Base-by-base conservation (phyloP, 2,797 vertebrate species). In the Australoheros facetus region DNA sequence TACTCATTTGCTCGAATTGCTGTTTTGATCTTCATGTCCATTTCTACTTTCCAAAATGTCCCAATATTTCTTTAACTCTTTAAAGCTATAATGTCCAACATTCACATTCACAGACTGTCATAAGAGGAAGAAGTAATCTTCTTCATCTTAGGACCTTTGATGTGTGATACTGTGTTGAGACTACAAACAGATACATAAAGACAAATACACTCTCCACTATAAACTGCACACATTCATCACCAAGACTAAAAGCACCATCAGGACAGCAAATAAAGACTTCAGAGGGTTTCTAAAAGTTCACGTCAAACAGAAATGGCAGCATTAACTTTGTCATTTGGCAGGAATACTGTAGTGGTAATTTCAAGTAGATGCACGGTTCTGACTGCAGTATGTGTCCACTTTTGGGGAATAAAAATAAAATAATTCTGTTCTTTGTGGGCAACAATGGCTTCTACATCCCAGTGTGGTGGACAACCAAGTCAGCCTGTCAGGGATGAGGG, bases 401-500 rank as follows among this genome's bases (percentile, higher is more conserved):
- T 87, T 83, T 58, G 26, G 1, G 12, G 23, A 19, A 17, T 16
- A 79, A 42, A 81, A 21, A 58, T 34, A 45, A 57, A 71, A 53
- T 21, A 74, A 60, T 87, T 84, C 78, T 79, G 64, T 80, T 86
- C 77, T 89, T 79, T 90, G 80, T 82, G 80, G 60, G 71, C 64
- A 90, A 93, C 84, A 92, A 85, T 62, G 85, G 88, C 86, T 87
- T 90, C 84, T 86, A 91, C 87, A 86, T 93, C 93, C 91, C 92
- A 78, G 92, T 88, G 86, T 94, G 94, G 91, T 92, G 92, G 94
- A 94, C 93, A 94, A 95, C 94, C 94, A 92, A 86, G 92, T 94
- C 95, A 94, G 95, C 95, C 95, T 96, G 95, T 96, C 95, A 95
- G 94, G 94, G 94, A 94, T 95, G 95, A 96, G 95, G 95, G 94